A percentile compares a stretch with the other conserved stretches of the same genome.
Conservation (phyloP, 2,113 vertebrate genomes). For the Enhydra lutris region DNA sequence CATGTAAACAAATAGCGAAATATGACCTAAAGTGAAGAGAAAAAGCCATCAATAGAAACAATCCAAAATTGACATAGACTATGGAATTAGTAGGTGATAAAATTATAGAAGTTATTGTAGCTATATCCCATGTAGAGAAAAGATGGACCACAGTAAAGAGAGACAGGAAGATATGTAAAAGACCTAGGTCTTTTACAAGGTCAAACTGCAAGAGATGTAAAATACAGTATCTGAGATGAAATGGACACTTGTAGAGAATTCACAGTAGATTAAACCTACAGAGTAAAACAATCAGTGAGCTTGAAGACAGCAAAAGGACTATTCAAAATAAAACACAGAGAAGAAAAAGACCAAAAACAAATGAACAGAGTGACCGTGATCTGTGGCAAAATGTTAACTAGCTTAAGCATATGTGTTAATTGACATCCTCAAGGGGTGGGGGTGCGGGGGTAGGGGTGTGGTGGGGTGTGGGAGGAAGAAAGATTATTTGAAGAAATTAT, state of each 20-base stretch:
- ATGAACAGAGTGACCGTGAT: neutral
- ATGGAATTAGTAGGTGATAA: neutral
- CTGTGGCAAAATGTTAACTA: neutral
- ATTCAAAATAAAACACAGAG: neutral
- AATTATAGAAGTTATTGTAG: neutral
- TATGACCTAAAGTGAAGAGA: neutral
- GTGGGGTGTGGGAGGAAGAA: neutral
- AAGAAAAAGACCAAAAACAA: neutral
- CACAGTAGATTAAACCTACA: neutral
- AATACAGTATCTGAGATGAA: neutral
- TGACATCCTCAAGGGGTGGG: neutral
- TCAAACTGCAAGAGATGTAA: neutral
- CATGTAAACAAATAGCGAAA: neutral
- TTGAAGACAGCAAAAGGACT: neutral
- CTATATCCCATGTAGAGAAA: neutral
- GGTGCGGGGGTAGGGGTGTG: too few species aligned
- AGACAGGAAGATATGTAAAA: neutral
- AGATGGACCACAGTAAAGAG: neutral
- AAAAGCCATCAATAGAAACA: neutral
- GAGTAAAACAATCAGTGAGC: neutral
- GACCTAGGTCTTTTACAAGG: neutral
- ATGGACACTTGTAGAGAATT: neutral
- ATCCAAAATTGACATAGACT: neutral
- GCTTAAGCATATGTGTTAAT: neutral
- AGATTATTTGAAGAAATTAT: neutral